Evolutionary conservation across 2,888 invertebrate species (phyloP).

Genomic region (Halocaridina rubra): DNA sequence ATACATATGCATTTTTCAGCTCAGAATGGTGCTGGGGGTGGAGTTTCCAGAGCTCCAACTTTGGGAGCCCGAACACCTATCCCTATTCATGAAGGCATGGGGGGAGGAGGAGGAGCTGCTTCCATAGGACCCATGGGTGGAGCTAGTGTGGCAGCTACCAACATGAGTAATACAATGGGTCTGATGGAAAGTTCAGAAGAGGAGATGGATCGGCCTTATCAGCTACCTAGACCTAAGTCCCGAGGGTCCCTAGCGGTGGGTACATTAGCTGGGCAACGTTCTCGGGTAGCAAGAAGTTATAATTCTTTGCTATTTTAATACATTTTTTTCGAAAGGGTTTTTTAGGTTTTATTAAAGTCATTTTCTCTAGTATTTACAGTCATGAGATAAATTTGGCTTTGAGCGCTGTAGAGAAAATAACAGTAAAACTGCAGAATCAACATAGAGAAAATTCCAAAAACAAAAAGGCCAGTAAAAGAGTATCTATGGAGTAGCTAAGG

Average conservation of each 20-base stretch:
- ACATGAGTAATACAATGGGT: neutral
- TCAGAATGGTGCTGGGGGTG: constrained; percentile 24
- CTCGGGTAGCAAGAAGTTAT: constrained; percentile 59
- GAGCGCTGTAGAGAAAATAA: too few relatives aligned
- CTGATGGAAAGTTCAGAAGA: constrained; percentile 22
- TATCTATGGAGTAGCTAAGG: too few relatives aligned
- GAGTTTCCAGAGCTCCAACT: constrained; percentile 56
- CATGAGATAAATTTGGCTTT: too few relatives aligned
- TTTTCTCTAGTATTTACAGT: too few relatives aligned
- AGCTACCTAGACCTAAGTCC: constrained; percentile 60
- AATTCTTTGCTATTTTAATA: constrained; percentile 61
- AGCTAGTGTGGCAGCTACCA: constrained; percentile 24
- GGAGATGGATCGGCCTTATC: constrained; percentile 48
- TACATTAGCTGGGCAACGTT: constrained; percentile 35
- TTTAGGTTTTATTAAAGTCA: too few relatives aligned
- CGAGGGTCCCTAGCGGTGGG: constrained; percentile 63
- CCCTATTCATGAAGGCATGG: constrained; percentile 42
- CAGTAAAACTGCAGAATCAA: too few relatives aligned
- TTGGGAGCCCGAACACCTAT: constrained; percentile 53
- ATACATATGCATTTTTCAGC: too few relatives aligned
- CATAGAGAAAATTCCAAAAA: too few relatives aligned
- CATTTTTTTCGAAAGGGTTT: too few relatives aligned
- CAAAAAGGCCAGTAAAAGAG: too few relatives aligned
- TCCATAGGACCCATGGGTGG: constrained; percentile 54
- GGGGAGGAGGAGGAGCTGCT: constrained; percentile 23